Evolutionary conservation across 2,888 invertebrate species (phyloP).

Genomic region (Volucella zonaria): DNA sequence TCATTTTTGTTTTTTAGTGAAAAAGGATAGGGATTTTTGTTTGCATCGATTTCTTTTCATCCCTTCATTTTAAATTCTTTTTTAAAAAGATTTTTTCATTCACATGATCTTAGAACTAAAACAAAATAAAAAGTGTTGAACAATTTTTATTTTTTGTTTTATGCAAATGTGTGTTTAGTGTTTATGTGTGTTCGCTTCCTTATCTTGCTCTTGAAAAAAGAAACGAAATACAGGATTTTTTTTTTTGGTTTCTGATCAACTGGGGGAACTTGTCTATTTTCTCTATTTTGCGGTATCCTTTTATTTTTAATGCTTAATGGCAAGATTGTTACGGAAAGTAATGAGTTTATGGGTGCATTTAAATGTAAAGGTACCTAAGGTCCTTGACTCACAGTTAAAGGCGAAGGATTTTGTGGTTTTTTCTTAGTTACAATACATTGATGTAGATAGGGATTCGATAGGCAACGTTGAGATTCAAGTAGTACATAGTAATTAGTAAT

Average conservation of each 20-base stretch:
- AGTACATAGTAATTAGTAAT: too few species aligned
- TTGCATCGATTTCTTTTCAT: neutral
- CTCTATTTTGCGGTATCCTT: neutral
- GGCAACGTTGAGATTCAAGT: neutral
- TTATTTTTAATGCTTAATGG: constrained; percentile 21
- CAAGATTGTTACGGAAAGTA: constrained; percentile 41
- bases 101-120: constrained; percentile 23
- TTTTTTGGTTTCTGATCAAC: neutral
- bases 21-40: constrained; percentile 8
- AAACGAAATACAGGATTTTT: constrained; percentile 13
- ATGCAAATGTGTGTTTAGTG: constrained; percentile 28
- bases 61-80: neutral
- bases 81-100: neutral
- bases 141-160: neutral
- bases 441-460: constrained; percentile 10
- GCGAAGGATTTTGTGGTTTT: too few species aligned
- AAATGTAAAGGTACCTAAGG: too few species aligned
- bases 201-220: constrained; percentile 25
- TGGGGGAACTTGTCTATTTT: neutral
- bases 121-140: neutral
- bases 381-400: too few species aligned
- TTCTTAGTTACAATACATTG: too few species aligned
- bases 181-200: constrained; percentile 59
- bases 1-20: constrained; percentile 1
- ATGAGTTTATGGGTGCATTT: constrained; percentile 1